phyloP scores from a whole-genome alignment of 2,113 vertebrate species.

The Orthonyx spaldingii region DNA sequence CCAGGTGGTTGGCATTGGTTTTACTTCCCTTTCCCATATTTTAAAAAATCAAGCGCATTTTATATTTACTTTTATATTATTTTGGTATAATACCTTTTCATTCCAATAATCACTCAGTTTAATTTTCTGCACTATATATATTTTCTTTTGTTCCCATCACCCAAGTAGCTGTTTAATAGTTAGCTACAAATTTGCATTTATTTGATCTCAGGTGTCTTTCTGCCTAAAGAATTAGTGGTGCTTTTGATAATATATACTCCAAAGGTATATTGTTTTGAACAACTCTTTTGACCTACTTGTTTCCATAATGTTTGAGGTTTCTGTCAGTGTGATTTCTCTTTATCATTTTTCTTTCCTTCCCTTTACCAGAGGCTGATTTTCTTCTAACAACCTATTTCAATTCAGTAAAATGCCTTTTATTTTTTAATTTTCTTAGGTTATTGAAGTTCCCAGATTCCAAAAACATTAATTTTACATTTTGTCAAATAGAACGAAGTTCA shows the following conservation, averaged over 20 bases:
- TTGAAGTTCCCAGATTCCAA: constrained; percentile 39
- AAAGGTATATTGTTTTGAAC: constrained; percentile 45
- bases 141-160: constrained; percentile 22
- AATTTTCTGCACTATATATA: constrained; percentile 12
- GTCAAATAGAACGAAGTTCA: constrained; percentile 37
- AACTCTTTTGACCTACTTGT: constrained; percentile 55
- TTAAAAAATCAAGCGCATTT: not conserved
- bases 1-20: not conserved
- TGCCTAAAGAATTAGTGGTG: constrained; percentile 46
- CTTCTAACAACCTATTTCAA: constrained; percentile 20
- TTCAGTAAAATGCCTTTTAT: constrained; percentile 39
- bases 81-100: not conserved
- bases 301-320: constrained; percentile 43
- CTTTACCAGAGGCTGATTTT: constrained; percentile 42
- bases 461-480: constrained; percentile 63
- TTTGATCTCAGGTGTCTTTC: constrained; percentile 42
- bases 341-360: constrained; percentile 47
- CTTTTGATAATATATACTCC: constrained; percentile 50
- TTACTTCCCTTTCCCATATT: not conserved
- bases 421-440: constrained; percentile 57
- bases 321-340: constrained; percentile 46
- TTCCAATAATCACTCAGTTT: not conserved
- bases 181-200: constrained; percentile 52
- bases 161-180: constrained; percentile 14
- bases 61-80: not conserved